A percentile compares a stretch with the other conserved stretches of the same genome.
These are phyloP conservation scores for Yponomeuta cagnagella DNA, from an alignment of 2,888 invertebrate genomes.

Conservation along the genomic window DNA sequence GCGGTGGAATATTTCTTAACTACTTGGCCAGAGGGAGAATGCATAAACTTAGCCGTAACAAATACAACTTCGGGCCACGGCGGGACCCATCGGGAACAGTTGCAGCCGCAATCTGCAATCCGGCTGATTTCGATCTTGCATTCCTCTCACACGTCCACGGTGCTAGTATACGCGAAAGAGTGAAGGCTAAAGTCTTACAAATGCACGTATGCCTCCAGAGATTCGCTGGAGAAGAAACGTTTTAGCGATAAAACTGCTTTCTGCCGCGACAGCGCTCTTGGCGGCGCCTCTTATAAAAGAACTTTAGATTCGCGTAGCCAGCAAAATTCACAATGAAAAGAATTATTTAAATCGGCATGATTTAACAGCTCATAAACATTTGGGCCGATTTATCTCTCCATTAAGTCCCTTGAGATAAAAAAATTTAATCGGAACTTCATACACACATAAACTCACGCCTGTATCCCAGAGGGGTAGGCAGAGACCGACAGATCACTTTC, in stretches of 20 bases:
- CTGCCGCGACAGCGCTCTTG: constrained; percentile 7
- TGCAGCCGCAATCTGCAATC: constrained; percentile 9
- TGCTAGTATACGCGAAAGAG: not conserved
- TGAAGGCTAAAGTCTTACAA: not conserved
- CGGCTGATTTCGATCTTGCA: constrained; percentile 1
- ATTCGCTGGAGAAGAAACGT: constrained; percentile 10
- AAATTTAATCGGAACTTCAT: too few species aligned
- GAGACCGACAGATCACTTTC: too few species aligned
- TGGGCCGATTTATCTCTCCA: not conserved
- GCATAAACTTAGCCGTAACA: constrained; percentile 10
- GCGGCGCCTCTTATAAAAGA: constrained; percentile 4
- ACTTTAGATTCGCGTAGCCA: not conserved
- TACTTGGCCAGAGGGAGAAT: not conserved
- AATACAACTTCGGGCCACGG: constrained; percentile 6
- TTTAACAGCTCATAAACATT: not conserved
- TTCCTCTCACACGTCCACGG: not conserved
- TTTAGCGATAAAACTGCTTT: constrained; percentile 14
- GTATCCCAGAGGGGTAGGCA: too few species aligned
- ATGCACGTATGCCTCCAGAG: constrained; percentile 9
- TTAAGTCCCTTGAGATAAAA: too few species aligned
- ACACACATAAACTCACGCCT: too few species aligned
- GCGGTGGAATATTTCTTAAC: not conserved
- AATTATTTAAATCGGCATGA: not conserved
- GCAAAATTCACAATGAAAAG: not conserved
- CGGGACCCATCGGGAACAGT: constrained; percentile 8